These are phyloP conservation scores for Thera britannica DNA, from an alignment of 2,888 invertebrate species.

Conservation along the genomic window DNA sequence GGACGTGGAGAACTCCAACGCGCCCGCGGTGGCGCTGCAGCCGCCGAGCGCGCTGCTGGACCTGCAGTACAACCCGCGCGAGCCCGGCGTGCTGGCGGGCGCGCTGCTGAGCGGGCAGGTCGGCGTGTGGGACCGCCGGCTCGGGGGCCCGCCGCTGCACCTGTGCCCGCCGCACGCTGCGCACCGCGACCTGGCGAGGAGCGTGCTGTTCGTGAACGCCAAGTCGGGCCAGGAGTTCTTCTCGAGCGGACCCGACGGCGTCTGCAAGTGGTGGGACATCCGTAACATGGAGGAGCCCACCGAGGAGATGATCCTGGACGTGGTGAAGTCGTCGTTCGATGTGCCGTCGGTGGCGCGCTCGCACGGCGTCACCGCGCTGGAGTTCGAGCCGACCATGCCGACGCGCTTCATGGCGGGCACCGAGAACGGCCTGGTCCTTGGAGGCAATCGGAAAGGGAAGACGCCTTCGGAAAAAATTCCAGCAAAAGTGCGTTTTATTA, in stretches of 20 bases:
- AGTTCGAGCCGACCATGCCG: conserved; percentile 90
- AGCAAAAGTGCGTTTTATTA: conserved; percentile 69
- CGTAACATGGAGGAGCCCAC: conserved; percentile 87
- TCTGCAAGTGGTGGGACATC: conserved; percentile 92
- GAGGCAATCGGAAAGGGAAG: conserved; percentile 89
- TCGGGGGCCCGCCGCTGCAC: conserved; percentile 71
- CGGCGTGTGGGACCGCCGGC: conserved; percentile 90
- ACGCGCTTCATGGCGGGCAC: conserved; percentile 90
- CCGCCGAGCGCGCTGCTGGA: conserved; percentile 90
- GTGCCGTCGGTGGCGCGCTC: conserved; percentile 81
- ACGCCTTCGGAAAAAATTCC: conserved; percentile 87
- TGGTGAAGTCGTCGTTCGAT: conserved; percentile 82
- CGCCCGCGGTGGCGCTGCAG: conserved; percentile 88
- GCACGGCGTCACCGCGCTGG: conserved; percentile 86
- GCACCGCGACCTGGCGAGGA: conserved; percentile 94
- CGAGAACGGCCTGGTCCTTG: conserved; percentile 87
- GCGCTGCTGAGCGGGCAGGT: conserved; percentile 89
- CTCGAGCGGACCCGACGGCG: conserved; percentile 95
- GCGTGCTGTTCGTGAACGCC: conserved; percentile 94
- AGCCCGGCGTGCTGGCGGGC: conserved; percentile 87
- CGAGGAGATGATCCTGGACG: conserved; percentile 87
- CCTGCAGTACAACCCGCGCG: conserved; percentile 93
- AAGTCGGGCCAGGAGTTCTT: conserved; percentile 97
- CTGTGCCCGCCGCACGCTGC: conserved; percentile 86
- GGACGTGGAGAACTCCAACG: conserved; percentile 95